Evolutionary conservation across 2,797 vertebrate species (phyloP).

Genomic region (Dryobates pubescens): DNA sequence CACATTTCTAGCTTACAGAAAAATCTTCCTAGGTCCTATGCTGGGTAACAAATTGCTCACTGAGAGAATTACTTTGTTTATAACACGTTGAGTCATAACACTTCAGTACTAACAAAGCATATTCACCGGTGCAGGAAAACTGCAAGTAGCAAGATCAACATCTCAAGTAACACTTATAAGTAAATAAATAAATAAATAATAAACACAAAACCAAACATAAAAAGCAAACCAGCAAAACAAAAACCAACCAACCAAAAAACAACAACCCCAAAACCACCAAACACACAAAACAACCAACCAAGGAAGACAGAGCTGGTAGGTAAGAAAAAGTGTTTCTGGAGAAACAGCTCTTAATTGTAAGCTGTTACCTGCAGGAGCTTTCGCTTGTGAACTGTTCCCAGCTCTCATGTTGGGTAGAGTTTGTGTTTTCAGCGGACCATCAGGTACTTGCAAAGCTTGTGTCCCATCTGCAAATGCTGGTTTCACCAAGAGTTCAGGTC

Average conservation of each 20-base stretch:
- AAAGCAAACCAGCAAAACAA: too few relatives aligned
- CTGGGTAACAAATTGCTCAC: background rate
- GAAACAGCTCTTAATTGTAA: background rate
- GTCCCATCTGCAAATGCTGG: constrained; percentile 87
- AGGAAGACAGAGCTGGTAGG: background rate
- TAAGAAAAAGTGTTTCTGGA: background rate
- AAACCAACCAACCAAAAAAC: too few relatives aligned
- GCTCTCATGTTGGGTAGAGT: constrained; percentile 82
- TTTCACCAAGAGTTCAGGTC: constrained; percentile 90
- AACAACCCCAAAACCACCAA: too few relatives aligned
- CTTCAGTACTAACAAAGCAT: background rate
- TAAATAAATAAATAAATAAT: too few relatives aligned
- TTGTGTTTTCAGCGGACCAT: constrained; percentile 80
- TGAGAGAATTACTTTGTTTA: background rate
- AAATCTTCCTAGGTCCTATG: background rate
- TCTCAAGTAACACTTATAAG: background rate
- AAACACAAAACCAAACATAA: too few relatives aligned
- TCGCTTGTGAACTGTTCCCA: constrained; percentile 68
- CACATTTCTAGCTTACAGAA: background rate
- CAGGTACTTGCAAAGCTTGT: constrained; percentile 77
- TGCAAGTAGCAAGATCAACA: background rate
- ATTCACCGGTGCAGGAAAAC: background rate
- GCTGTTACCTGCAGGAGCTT: constrained; percentile 70
- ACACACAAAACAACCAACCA: too few relatives aligned
- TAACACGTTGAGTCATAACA: background rate